Conservation (phyloP, 92 coral and sea anemone genomes). For the Pocillopora grandis region DNA sequence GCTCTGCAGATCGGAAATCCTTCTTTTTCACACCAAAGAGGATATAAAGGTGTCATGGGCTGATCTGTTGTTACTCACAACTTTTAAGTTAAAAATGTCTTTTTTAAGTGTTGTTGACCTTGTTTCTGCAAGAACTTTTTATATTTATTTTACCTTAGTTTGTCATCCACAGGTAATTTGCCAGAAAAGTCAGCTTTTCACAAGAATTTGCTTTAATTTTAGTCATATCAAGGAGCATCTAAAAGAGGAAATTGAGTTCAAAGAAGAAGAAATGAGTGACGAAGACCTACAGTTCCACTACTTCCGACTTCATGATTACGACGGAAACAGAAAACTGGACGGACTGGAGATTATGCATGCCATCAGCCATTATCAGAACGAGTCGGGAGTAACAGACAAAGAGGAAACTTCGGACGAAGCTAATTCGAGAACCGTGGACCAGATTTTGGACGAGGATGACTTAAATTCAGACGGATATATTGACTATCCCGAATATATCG, state of each 20-base stretch:
- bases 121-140: no score
- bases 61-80: no score
- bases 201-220: background rate
- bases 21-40: no score
- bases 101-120: no score
- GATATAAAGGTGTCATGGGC: no score
- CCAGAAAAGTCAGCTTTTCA: no score
- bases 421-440: constrained; percentile 69
- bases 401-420: constrained; percentile 22
- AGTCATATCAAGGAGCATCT: constrained; percentile 94
- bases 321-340: constrained; percentile 80
- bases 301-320: constrained; percentile 87
- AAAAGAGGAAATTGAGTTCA: constrained; percentile 87
- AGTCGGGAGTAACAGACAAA: constrained; percentile 37
- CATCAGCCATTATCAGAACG: constrained; percentile 90
- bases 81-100: no score
- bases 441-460: constrained; percentile 82
- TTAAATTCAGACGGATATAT: constrained; percentile 93
- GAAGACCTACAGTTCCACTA: constrained; percentile 92
- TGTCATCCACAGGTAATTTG: no score
- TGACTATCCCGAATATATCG: constrained; percentile 93
- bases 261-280: constrained; percentile 73
- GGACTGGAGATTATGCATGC: constrained; percentile 94
- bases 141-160: no score
- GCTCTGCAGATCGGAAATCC: no score